phyloP scores from a whole-genome alignment of 2,888 invertebrate species.

The Dermolepida albohirtum region DNA sequence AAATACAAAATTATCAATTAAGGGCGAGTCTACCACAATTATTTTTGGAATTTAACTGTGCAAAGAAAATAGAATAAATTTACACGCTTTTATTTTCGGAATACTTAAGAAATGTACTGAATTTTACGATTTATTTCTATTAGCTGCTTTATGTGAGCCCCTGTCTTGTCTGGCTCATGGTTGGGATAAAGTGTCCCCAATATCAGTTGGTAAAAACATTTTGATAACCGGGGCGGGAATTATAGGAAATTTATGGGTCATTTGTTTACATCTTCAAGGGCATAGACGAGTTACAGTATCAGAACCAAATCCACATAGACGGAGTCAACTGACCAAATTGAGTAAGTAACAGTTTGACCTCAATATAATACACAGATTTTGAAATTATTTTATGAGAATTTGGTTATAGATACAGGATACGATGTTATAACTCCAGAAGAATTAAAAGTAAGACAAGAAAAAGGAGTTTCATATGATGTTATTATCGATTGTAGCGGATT shows the following conservation, averaged over 20 bases:
- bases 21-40: too few species aligned
- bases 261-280: conserved; percentile 75
- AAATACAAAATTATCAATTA: conserved; percentile 7
- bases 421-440: conserved; percentile 69
- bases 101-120: too few species aligned
- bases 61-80: too few species aligned
- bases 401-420: conserved; percentile 70
- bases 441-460: conserved; percentile 62
- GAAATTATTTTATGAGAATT: conserved; percentile 49
- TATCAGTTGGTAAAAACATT: conserved; percentile 72
- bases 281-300: conserved; percentile 77
- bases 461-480: conserved; percentile 69
- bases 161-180: conserved; percentile 79
- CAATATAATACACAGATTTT: neutral
- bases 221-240: conserved; percentile 79
- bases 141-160: conserved; percentile 77
- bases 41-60: too few species aligned
- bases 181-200: conserved; percentile 72
- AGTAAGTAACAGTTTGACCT: conserved; percentile 59
- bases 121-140: conserved; percentile 45
- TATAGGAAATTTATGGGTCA: conserved; percentile 78
- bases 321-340: conserved; percentile 67
- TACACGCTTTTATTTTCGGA: too few species aligned
- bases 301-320: conserved; percentile 70
- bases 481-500: conserved; percentile 80